Evolutionary conservation across 2,113 vertebrate genomes (phyloP).

Genomic region (Meles meles): DNA sequence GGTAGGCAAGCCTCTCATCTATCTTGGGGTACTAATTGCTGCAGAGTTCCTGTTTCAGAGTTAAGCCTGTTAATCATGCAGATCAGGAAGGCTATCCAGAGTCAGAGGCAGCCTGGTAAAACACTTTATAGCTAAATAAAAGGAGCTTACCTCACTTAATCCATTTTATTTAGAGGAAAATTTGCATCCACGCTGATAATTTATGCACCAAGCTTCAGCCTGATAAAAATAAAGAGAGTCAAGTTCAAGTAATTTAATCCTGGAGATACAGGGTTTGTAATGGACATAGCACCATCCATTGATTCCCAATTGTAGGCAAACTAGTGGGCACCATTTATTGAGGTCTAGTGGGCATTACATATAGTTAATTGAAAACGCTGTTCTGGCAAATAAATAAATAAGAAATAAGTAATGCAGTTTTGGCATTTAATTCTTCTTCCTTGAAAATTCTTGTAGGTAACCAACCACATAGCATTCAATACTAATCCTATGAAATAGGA

Average conservation of each 20-base stretch:
- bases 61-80: constrained; percentile 64
- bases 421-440: constrained; percentile 30
- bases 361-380: neutral
- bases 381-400: neutral
- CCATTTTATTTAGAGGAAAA: constrained; percentile 69
- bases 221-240: constrained; percentile 67
- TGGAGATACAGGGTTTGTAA: constrained; percentile 20
- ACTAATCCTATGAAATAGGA: constrained; percentile 28
- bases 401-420: neutral
- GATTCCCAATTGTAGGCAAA: constrained; percentile 46
- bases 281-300: constrained; percentile 54
- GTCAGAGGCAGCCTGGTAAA: constrained; percentile 55
- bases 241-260: constrained; percentile 64
- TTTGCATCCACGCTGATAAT: constrained; percentile 60
- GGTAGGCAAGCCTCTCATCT: neutral
- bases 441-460: constrained; percentile 11
- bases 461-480: neutral
- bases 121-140: constrained; percentile 63
- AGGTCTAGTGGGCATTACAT: constrained; percentile 29
- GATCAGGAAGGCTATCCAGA: constrained; percentile 52
- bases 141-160: constrained; percentile 68
- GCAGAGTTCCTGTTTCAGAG: constrained; percentile 34
- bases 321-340: neutral
- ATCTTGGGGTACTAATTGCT: constrained; percentile 58
- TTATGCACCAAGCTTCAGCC: constrained; percentile 58